Evolutionary conservation across 2,797 vertebrate species (phyloP).

Genomic region (Chiroxiphia lanceolata): DNA sequence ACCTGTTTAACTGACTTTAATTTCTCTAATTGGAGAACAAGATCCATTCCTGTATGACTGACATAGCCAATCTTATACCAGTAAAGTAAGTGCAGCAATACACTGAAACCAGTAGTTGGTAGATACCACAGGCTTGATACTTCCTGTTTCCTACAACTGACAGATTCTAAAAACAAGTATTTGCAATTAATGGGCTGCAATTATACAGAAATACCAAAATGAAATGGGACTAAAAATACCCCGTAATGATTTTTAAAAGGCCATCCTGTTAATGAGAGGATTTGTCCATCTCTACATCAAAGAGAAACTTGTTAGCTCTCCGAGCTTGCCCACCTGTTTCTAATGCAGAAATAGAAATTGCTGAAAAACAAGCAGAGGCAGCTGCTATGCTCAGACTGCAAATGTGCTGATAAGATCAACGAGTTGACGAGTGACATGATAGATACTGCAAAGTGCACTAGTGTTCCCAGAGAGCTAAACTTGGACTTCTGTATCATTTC

Average conservation of each 20-base stretch:
- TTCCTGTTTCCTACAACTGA: not conserved
- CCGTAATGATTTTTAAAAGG: conserved; percentile 42
- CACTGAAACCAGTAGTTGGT: not conserved
- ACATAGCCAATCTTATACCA: not conserved
- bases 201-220: conserved; percentile 15
- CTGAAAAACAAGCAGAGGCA: conserved; percentile 25
- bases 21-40: not conserved
- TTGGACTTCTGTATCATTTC: not conserved
- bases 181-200: conserved; percentile 18
- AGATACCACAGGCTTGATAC: not conserved
- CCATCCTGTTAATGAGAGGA: conserved; percentile 37
- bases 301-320: conserved; percentile 61
- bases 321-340: conserved; percentile 55
- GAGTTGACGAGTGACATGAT: not conserved
- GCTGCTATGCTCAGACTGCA: conserved; percentile 42
- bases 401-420: conserved; percentile 55
- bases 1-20: conserved; percentile 1
- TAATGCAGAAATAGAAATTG: conserved; percentile 60
- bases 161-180: conserved; percentile 18
- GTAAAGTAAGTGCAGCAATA: not conserved
- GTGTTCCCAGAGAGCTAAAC: not conserved
- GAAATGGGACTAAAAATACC: conserved; percentile 38
- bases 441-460: not conserved
- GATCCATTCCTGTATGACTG: not conserved
- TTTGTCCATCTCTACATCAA: conserved; percentile 61